phyloP scores from a whole-genome alignment of 2,113 vertebrate genomes.

The Lasiurus borealis region DNA sequence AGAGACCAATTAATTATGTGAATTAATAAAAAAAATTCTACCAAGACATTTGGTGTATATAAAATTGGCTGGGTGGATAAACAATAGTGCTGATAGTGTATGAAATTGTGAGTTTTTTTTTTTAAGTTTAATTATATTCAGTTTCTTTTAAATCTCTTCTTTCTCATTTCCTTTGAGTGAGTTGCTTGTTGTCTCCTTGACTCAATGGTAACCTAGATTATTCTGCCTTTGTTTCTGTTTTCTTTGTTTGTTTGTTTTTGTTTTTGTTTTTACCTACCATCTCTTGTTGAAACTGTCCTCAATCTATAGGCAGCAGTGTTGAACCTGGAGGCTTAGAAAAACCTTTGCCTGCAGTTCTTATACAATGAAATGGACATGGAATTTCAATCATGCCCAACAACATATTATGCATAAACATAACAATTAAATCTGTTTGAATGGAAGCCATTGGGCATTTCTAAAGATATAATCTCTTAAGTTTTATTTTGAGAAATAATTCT shows the following conservation, averaged over 20 bases:
- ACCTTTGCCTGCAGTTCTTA: background rate
- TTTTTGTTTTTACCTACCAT: background rate
- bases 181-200: background rate
- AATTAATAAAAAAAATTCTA: background rate
- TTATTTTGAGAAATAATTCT: constrained; percentile 37
- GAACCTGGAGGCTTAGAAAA: background rate
- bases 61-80: background rate
- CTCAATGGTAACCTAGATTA: background rate
- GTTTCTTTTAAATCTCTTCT: background rate
- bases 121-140: background rate
- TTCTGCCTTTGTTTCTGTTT: background rate
- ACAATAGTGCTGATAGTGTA: background rate
- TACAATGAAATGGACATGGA: background rate
- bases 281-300: background rate
- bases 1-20: background rate
- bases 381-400: background rate
- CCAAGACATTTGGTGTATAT: background rate
- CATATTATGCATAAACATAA: background rate
- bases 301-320: background rate
- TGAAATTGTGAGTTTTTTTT: background rate
- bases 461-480: constrained; percentile 19
- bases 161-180: background rate
- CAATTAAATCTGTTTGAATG: background rate
- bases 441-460: background rate
- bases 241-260: background rate